Base-by-base conservation (phyloP, 2,888 invertebrate genomes). In the Drosophila sordidula region DNA sequence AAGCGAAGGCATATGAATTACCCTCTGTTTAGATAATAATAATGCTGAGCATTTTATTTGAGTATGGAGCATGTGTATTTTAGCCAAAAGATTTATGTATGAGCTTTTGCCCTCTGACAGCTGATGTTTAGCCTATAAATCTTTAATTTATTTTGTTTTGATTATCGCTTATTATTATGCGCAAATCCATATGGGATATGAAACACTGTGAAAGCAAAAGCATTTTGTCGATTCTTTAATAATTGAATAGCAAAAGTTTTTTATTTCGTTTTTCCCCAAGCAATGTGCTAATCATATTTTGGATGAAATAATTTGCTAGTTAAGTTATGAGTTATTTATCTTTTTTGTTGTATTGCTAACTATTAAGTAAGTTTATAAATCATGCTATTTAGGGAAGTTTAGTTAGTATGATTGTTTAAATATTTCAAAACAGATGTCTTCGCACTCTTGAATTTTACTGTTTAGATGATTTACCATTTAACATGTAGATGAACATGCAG, bases 81-180 rank as follows among this genome's bases (percentile, higher is more conserved):
- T 61, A 41, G 47, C 45, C 29, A 22, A 29, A 68, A 75, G 83
- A 83, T 83, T 80, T 83, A 83, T 88, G 71, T 62, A 66, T 51
- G 41, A 66, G 34, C 74, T 74, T 22, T 54, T 70, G 55, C 62
- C 22, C 56, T 61, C 82, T 70, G 78, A 81, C 82, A 68, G 82
- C 63, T 70, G 69, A 78, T 75, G 75, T 66, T 76, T 87, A 51
- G 85, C 82, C 81, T 75, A 87, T 82, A 79, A 87, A 87, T 86
- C 74, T 65, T 67, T 68, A 70, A 86, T 88, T 83, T 86, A 86
- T 88, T 83, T 77, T 83, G 84, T 83, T 88, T 86, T 86, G 75
- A 70, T 80, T 83, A 69, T 80, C 42, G 72, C 59, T 75, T 82
- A 86, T 83, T 78, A 83, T 82, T 63, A 68, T 73, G 68, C 51